Evolutionary conservation across 2,797 vertebrate species (phyloP).

Genomic region (Darevskia mixta): DNA sequence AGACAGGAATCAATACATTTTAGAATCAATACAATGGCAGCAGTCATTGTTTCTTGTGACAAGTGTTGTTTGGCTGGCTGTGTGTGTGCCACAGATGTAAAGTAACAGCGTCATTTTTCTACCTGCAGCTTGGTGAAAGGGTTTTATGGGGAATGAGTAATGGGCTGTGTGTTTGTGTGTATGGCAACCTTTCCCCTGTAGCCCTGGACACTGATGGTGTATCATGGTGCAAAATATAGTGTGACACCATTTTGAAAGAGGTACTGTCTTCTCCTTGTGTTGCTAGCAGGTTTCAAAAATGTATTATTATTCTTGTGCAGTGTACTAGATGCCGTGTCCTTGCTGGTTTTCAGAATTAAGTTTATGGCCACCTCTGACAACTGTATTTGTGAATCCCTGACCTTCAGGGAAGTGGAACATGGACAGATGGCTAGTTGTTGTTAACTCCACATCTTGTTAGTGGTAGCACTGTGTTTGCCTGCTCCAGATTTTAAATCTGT

Average conservation of each 20-base stretch:
- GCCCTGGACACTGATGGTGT: neutral
- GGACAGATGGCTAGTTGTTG: neutral
- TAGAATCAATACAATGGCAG: too few species aligned
- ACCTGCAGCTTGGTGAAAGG: neutral
- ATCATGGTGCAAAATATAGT: neutral
- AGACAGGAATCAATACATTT: neutral
- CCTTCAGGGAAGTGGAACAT: neutral
- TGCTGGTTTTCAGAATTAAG: neutral
- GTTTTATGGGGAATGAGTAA: neutral
- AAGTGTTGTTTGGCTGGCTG: neutral
- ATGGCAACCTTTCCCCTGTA: neutral
- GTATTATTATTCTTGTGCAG: neutral
- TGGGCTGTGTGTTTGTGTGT: neutral
- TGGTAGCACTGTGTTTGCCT: neutral
- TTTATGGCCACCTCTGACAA: neutral
- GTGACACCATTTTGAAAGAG: neutral
- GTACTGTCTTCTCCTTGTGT: neutral
- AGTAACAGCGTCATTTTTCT: neutral
- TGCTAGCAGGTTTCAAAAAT: neutral
- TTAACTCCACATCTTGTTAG: neutral
- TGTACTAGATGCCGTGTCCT: neutral
- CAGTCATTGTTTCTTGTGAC: neutral
- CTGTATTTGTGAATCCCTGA: neutral
- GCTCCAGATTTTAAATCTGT: conserved; percentile 9
- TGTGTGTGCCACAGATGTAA: neutral